A percentile compares a stretch with the other conserved stretches of the same genome.
Conservation (phyloP, 2,113 vertebrate species). For the Clupea harengus region DNA sequence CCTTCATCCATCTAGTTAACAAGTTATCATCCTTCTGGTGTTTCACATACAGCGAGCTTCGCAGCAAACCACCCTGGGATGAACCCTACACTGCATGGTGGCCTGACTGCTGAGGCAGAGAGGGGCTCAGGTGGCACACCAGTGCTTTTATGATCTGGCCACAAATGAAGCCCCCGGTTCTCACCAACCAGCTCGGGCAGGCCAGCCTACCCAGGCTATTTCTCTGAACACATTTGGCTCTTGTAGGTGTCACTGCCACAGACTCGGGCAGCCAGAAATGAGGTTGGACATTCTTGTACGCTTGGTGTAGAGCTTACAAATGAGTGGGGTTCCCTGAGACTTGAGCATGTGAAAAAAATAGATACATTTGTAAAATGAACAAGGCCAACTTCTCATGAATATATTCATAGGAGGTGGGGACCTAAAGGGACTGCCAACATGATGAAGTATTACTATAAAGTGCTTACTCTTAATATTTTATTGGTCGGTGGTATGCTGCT, state of each 20-base stretch:
- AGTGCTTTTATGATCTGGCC: neutral
- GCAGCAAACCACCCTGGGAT: neutral
- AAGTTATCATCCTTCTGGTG: neutral
- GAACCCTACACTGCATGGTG: neutral
- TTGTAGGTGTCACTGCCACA: constrained; percentile 4
- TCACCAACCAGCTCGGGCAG: neutral
- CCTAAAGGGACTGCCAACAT: neutral
- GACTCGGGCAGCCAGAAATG: neutral
- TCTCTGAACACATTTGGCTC: neutral
- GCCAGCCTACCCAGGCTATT: neutral
- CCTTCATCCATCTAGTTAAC: too few relatives aligned
- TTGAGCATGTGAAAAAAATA: neutral
- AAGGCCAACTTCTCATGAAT: constrained; percentile 8
- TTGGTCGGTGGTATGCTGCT: neutral
- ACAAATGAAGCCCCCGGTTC: neutral
- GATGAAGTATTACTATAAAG: neutral
- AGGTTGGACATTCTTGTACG: neutral
- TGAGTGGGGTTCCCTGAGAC: neutral
- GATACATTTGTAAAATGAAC: neutral
- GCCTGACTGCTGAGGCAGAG: neutral
- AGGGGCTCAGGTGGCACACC: neutral
- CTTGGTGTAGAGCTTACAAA: neutral
- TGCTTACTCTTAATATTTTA: constrained; percentile 9
- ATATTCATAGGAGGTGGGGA: neutral
- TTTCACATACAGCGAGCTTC: neutral